A percentile compares a stretch with the other conserved stretches of the same genome.
These are phyloP conservation scores for Calephelis perditalis DNA, from an alignment of 2,888 invertebrate species.

Conservation along the genomic window DNA sequence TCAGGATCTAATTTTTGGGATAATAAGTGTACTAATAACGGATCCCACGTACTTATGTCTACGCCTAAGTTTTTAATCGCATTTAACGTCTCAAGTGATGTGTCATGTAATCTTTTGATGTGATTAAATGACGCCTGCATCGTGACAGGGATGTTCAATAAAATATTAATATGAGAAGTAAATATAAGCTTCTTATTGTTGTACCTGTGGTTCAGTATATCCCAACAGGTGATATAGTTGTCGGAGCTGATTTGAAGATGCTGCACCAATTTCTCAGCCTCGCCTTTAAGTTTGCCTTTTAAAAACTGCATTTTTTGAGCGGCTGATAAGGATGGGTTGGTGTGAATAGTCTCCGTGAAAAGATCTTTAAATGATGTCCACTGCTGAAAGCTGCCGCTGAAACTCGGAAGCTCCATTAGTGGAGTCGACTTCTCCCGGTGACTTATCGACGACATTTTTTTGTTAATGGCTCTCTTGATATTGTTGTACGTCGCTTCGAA, in stretches of 20 bases:
- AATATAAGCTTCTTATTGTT: conserved; percentile 27
- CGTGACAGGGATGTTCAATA: conserved; percentile 24
- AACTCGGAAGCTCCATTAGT: too few species aligned
- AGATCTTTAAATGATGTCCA: conserved; percentile 21
- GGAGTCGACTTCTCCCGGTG: too few species aligned
- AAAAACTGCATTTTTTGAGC: conserved; percentile 1
- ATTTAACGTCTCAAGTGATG: conserved; percentile 25
- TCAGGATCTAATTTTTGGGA: conserved; percentile 27
- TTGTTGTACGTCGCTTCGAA: too few species aligned
- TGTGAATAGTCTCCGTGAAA: conserved; percentile 26
- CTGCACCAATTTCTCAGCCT: conserved; percentile 27
- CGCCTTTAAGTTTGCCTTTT: conserved; percentile 21
- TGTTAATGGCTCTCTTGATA: too few species aligned
- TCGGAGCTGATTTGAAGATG: conserved; percentile 25
- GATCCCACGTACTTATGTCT: conserved; percentile 26
- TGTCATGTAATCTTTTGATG: conserved; percentile 29
- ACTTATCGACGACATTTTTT: too few species aligned
- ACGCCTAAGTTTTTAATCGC: conserved; percentile 27
- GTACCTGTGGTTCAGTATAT: conserved; percentile 29
- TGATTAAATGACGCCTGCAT: conserved; percentile 22
- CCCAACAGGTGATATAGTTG: conserved; percentile 29
- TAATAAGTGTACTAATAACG: conserved; percentile 24
- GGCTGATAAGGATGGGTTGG: conserved; percentile 18
- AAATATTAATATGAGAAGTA: conserved; percentile 23
- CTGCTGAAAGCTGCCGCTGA: too few species aligned